Evolutionary conservation across 64 coral and sea anemone genomes (phyloP), one percentile per base, ranked within the genome.

Genomic region (Porites lutea): DNA sequence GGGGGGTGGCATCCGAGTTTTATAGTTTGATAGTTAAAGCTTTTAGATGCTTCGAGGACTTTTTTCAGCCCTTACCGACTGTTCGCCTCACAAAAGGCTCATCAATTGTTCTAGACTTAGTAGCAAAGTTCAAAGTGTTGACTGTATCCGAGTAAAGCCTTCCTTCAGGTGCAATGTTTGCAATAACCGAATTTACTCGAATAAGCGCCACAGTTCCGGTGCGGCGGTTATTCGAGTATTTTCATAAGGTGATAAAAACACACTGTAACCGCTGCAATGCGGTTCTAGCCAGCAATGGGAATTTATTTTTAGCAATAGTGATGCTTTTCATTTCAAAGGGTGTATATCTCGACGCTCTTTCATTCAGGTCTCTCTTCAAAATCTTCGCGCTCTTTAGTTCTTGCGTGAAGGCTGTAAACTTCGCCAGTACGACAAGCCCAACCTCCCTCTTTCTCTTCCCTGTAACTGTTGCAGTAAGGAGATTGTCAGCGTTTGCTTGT

Each of bases 381-480:
- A 88, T 76, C 50, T 48, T 75, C 13, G 54, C 21, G 1, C 14
- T 76, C 14, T 19, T 75, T 4, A 18, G 82, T 51, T 86, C 82
- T 79, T 55, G 7, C 5, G 19, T 59, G 51, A 53, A 58, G 76
- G 76, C 18, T 23, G 53, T 79, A 11, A 79, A 65, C 27, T 37
- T 37, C 27, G 27, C 27, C 27, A 37, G 27, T 37, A 37, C 27
- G 27, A 37, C 27, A 37, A 69, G 47, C 48, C 45, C 82, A 52
- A 69, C 82, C 13, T 86, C 82, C 52, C 86, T 88, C 86, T 88
- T 88, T 88, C 70, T 20, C 52, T 88, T 88, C 52, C 71, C 71
- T 55, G 86, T 59, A 22, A 88, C 86, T 88, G 13, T 8, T 59
- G 71, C 86, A 43, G 13, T 27, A 3, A 88, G 71, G 5, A 22